Conservation (phyloP, 2,888 invertebrate species). For the Callimorpha dominula region DNA sequence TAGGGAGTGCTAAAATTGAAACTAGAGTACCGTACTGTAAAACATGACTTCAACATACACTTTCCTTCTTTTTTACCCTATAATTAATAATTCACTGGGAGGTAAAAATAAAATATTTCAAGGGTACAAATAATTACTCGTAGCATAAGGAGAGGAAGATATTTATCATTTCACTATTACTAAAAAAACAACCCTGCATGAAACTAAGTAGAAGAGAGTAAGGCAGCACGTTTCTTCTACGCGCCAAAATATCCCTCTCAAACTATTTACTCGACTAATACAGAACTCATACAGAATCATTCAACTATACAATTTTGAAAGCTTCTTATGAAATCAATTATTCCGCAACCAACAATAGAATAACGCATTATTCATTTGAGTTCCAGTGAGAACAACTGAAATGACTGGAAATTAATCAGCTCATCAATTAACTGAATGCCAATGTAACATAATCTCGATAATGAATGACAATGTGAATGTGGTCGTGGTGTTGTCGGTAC, state of each 20-base stretch:
- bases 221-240: no score
- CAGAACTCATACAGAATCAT: not conserved
- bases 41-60: not conserved
- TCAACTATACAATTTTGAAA: not conserved
- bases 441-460: not conserved
- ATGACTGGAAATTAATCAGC: slow-evolving; percentile 1
- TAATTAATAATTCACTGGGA: not conserved
- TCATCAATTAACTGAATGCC: not conserved
- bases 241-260: not conserved
- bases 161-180: not conserved
- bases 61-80: not conserved
- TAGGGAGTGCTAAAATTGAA: not conserved
- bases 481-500: not conserved
- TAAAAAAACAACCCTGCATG: no score
- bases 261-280: not conserved
- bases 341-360: not conserved
- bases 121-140: not conserved
- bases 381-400: not conserved
- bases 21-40: not conserved
- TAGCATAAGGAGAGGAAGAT: not conserved
- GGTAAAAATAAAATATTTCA: no score
- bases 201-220: no score
- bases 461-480: not conserved
- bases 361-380: not conserved
- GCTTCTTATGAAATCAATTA: not conserved